A percentile compares a stretch with the other conserved stretches of the same genome.
phyloP scores from a whole-genome alignment of 2,797 vertebrate genomes.

The Netta rufina region DNA sequence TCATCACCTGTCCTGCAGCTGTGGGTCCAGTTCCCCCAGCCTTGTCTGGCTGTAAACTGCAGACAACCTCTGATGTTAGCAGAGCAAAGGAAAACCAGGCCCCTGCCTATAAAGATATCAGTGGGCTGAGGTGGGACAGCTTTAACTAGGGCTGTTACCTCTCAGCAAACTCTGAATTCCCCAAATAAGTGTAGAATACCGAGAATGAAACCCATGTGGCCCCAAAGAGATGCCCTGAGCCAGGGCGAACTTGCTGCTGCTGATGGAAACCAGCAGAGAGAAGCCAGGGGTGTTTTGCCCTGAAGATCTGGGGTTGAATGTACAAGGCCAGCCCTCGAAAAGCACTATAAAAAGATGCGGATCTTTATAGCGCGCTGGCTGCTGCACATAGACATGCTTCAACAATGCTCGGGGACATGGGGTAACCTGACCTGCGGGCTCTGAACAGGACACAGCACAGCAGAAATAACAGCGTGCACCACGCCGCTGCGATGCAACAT shows the following conservation, averaged over 20 bases:
- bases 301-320: background rate
- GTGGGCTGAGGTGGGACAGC: background rate
- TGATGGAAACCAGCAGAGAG: background rate
- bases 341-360: background rate
- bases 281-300: background rate
- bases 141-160: background rate
- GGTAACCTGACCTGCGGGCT: background rate
- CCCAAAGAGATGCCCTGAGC: background rate
- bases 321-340: background rate
- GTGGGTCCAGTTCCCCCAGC: background rate
- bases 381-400: background rate
- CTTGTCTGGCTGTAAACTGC: background rate
- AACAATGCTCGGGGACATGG: background rate
- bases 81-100: background rate
- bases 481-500: fast-evolving
- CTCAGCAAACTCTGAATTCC: background rate
- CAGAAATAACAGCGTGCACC: background rate
- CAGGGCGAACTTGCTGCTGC: background rate
- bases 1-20: background rate
- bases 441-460: background rate
- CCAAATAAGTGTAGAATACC: background rate
- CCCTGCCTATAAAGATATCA: background rate
- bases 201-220: background rate
- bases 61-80: background rate
- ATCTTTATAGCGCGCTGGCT: background rate